Percentiles rank a stretch among this genome's conserved stretches.
phyloP scores from a whole-genome alignment of 2,113 vertebrate species.

The Paradoxurus hermaphroditus region DNA sequence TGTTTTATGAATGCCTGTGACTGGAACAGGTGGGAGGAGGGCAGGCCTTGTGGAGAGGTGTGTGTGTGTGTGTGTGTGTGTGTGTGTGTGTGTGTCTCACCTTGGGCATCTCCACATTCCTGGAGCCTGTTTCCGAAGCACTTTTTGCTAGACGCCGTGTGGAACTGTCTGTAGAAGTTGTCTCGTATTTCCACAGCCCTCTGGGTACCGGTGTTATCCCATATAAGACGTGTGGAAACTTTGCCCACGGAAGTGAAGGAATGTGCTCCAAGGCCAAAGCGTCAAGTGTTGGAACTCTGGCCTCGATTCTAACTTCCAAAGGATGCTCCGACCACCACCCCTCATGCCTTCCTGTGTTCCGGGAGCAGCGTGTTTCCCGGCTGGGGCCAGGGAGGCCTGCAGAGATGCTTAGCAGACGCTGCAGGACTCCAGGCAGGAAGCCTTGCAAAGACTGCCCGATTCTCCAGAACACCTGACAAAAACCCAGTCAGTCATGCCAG shows the following conservation, averaged over 20 bases:
- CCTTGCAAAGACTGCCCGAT: neutral
- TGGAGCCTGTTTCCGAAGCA: neutral
- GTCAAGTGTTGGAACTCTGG: neutral
- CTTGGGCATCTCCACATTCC: neutral
- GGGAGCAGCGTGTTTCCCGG: neutral
- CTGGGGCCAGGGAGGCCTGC: neutral
- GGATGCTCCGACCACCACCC: neutral
- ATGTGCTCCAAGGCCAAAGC: neutral
- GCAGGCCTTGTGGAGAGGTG: neutral
- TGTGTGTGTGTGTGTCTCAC: no score
- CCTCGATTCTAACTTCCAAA: neutral
- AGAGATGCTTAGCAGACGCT: neutral
- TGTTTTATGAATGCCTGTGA: neutral
- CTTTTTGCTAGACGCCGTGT: neutral
- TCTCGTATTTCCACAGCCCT: neutral
- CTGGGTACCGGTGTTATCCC: neutral
- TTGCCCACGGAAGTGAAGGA: neutral
- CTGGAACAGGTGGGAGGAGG: neutral
- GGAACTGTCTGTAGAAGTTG: neutral
- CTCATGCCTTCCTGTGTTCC: neutral
- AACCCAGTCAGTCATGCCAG: neutral
- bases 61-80: no score
- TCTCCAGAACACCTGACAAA: constrained; percentile 15
- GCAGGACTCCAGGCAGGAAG: neutral
- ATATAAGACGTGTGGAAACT: neutral